phyloP scores from a whole-genome alignment of 2,797 vertebrate genomes.

The Pipistrellus kuhlii region DNA sequence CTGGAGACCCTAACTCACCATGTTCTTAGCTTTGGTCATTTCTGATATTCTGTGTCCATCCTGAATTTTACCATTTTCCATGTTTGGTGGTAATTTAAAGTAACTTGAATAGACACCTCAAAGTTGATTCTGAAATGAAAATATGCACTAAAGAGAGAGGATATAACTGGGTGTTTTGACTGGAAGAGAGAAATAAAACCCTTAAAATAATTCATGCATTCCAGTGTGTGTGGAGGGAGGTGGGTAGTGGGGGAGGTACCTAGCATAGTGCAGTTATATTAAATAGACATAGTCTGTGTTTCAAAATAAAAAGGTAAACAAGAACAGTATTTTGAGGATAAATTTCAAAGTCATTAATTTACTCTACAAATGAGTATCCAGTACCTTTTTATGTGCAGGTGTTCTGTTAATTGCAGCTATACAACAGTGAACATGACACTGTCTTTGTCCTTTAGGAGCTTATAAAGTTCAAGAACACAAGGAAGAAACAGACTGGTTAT shows the following conservation, averaged over 20 bases:
- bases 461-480: slow-evolving; percentile 6
- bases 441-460: background rate
- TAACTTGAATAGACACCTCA: background rate
- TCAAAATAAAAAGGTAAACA: slow-evolving; percentile 13
- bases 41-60: background rate
- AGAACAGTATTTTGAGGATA: background rate
- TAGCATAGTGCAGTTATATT: too few species aligned
- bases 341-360: slow-evolving; percentile 36
- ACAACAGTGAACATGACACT: background rate
- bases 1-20: background rate
- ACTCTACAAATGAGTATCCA: background rate
- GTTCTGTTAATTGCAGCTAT: background rate
- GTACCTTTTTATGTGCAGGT: background rate
- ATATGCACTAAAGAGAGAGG: background rate
- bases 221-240: background rate
- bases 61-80: background rate
- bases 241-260: background rate
- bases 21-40: background rate
- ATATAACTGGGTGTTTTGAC: background rate
- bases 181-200: background rate
- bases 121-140: background rate
- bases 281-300: slow-evolving; percentile 22
- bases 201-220: slow-evolving; percentile 3
- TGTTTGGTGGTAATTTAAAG: background rate
- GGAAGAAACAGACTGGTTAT: background rate